A percentile compares a stretch with the other conserved stretches of the same genome.
These are phyloP conservation scores for Desmophyllum pertusum DNA, from an alignment of 92 coral and sea anemone genomes.

Conservation along the genomic window DNA sequence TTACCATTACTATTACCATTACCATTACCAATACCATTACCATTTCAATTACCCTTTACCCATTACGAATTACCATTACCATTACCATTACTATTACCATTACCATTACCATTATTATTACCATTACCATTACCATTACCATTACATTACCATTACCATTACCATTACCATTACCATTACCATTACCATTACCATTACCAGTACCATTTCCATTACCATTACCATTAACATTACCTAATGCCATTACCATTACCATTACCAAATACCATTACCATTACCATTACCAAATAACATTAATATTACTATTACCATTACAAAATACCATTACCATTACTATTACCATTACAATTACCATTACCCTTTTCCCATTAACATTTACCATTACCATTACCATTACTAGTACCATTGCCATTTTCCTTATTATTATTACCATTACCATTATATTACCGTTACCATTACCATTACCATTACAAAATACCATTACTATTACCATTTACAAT, in stretches of 20 bases:
- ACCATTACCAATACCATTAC: background rate
- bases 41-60: background rate
- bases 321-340: background rate
- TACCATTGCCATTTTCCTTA: background rate
- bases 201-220: background rate
- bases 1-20: background rate
- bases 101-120: background rate
- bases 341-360: background rate
- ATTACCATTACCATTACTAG: background rate
- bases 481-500: slow-evolving; percentile 1
- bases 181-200: background rate
- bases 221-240: background rate
- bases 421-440: background rate
- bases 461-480: slow-evolving; percentile 7
- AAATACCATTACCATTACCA: background rate
- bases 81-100: background rate
- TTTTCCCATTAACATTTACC: background rate
- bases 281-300: background rate
- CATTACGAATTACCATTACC: background rate
- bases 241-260: background rate
- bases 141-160: background rate
- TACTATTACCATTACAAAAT: background rate
- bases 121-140: background rate
- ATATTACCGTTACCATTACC: slow-evolving; percentile 5
- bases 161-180: background rate